Conservation (phyloP, 37 sponge, comb jelly and placozoan genomes). For the Sycon ciliatum region DNA sequence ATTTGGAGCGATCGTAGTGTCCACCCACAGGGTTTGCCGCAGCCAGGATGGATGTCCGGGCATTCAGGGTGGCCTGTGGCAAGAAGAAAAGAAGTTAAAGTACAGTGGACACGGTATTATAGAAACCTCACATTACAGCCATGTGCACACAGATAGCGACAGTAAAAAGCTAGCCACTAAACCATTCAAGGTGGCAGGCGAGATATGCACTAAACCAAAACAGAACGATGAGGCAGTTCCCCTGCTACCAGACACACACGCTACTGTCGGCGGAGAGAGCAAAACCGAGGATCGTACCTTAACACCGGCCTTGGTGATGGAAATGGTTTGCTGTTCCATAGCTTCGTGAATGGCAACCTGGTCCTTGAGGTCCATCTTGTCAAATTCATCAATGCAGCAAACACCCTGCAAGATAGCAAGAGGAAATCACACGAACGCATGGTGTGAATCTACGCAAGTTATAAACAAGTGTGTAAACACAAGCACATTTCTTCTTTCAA, state of each 20-base stretch:
- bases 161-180: neutral
- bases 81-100: neutral
- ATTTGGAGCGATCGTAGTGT: slow-evolving; percentile 83
- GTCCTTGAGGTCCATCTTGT: slow-evolving; percentile 95
- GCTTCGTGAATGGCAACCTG: slow-evolving; percentile 99
- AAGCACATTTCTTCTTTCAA: neutral
- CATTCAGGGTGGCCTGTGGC: slow-evolving; percentile 80
- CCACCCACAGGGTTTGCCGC: slow-evolving; percentile 98
- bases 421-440: neutral
- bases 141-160: neutral
- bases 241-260: neutral
- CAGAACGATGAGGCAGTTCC: too few species aligned
- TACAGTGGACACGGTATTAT: too few species aligned
- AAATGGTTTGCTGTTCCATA: slow-evolving; percentile 99
- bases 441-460: neutral
- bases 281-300: slow-evolving; percentile 46
- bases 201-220: too few species aligned
- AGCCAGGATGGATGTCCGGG: slow-evolving; percentile 90
- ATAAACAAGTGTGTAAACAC: neutral
- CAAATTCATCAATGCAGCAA: slow-evolving; percentile 99
- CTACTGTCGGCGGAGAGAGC: neutral
- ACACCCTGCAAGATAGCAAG: slow-evolving; percentile 65
- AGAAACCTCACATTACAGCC: slow-evolving; percentile 5
- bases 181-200: too few species aligned
- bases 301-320: slow-evolving; percentile 98